Conservation (phyloP, 2,888 invertebrate species). For the Cylindroiulus punctatus region DNA sequence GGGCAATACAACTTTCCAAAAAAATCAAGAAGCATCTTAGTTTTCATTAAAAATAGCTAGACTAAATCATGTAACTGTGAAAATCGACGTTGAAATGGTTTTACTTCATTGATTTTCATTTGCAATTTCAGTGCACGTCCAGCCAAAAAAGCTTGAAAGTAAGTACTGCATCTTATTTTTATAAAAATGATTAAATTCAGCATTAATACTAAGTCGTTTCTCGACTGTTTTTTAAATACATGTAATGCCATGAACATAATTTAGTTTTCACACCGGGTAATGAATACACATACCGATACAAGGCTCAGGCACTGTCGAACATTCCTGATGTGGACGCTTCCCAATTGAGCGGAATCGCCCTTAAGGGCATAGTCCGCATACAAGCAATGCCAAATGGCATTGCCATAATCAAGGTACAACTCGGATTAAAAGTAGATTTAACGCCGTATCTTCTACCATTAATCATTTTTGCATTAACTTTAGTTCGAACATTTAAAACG, state of each 20-base stretch:
- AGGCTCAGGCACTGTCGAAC: neutral
- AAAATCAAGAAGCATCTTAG: no score
- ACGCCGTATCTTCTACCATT: neutral
- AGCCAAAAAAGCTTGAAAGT: neutral
- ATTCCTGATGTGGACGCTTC: slow-evolving; percentile 44
- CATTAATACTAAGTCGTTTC: no score
- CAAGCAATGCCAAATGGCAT: neutral
- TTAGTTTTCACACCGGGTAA: slow-evolving; percentile 36
- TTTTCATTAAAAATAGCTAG: no score
- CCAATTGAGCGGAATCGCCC: neutral
- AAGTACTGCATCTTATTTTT: neutral
- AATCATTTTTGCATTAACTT: neutral
- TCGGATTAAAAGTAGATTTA: neutral
- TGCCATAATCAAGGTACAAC: slow-evolving; percentile 5
- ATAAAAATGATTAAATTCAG: neutral
- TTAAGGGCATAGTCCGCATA: slow-evolving; percentile 9
- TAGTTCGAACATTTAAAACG: slow-evolving; percentile 34
- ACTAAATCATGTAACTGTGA: no score
- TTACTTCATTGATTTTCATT: neutral
- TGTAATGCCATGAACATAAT: neutral
- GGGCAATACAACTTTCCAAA: no score
- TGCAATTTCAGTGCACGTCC: slow-evolving; percentile 28
- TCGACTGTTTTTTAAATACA: neutral
- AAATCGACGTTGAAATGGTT: neutral
- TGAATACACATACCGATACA: slow-evolving; percentile 46